Evolutionary conservation across 2,113 vertebrate species (phyloP).

Genomic region (Micromys minutus): DNA sequence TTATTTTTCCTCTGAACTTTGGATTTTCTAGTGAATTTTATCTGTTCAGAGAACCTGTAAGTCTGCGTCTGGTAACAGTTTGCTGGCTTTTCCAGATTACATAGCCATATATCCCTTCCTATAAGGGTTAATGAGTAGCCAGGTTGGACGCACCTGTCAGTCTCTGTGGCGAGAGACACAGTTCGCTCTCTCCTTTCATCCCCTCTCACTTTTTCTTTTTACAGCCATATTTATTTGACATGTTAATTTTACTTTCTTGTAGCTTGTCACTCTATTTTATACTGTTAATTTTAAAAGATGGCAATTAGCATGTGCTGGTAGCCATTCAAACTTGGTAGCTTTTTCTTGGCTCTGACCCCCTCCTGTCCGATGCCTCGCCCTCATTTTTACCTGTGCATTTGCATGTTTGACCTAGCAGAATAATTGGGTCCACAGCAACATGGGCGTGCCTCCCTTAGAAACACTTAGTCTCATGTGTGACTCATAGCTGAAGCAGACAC

Average conservation of each 20-base stretch:
- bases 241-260: conserved; percentile 48
- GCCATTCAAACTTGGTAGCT: conserved; percentile 46
- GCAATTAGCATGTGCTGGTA: conserved; percentile 16
- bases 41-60: conserved; percentile 41
- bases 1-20: conserved; percentile 70
- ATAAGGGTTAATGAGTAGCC: conserved; percentile 79
- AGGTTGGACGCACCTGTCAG: conserved; percentile 38
- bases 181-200: conserved; percentile 15
- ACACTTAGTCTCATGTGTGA: conserved; percentile 87
- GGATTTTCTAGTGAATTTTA: conserved; percentile 71
- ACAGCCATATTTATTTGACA: conserved; percentile 43
- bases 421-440: conserved; percentile 85
- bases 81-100: conserved; percentile 64
- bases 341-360: not conserved
- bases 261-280: conserved; percentile 39
- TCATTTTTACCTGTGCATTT: conserved; percentile 82
- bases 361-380: not conserved
- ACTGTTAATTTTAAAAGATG: conserved; percentile 53
- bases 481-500: conserved; percentile 87
- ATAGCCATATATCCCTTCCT: conserved; percentile 65
- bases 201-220: not conserved
- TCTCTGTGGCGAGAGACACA: conserved; percentile 60
- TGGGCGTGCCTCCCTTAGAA: conserved; percentile 85
- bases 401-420: conserved; percentile 85
- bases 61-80: conserved; percentile 46